Evolutionary conservation across 2,888 invertebrate genomes (phyloP), one percentile per base, ranked within the genome.

Genomic region (Lypha dubia): DNA sequence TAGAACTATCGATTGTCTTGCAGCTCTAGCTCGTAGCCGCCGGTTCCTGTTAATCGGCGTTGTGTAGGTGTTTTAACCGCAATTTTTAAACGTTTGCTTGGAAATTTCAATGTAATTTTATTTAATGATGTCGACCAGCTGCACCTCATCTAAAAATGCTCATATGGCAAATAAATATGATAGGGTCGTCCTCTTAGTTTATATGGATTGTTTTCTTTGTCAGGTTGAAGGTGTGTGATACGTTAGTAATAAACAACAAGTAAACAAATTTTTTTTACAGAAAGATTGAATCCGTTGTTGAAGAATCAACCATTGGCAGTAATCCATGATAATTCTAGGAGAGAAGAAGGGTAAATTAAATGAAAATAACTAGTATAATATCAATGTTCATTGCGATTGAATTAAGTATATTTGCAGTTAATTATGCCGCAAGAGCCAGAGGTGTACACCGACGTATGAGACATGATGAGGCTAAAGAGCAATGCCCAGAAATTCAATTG

Each of bases 181-280:
- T 85, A 93, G 96, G 87, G 94, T 98, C 20, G 94, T 99, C 22
- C 95, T 97, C 53, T 93, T 99, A 67, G 96, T 99, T 67, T 99
- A 99, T 91, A 99, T 99, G 99, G 99, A 99, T 92, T 99, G 99
- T 93, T 99, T 99, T 93, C 99, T 98, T 92, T 99, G 99, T 89
- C 99, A 99, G 94, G 99, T 99, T 1, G 99, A 99, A 93, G 84
- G 84, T 84, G n/a, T 13, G 1, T 28, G 15, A n/a, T 15, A 15
- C 7, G 13, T 9, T 17, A 5, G 28, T 28, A 28, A 32, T 15
- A 7, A 2, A 22, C 15, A 20, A 8, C 20, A 35, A 20, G 1
- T 17, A 32, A 15, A 32, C 46, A 49, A 49, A 41, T 17, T 56
- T 0, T 41, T 67, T 35, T 60, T 79, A 4, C 22, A 84, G 97